phyloP scores from a whole-genome alignment of 2,113 vertebrate species.

The Cyanoliseus patagonus region DNA sequence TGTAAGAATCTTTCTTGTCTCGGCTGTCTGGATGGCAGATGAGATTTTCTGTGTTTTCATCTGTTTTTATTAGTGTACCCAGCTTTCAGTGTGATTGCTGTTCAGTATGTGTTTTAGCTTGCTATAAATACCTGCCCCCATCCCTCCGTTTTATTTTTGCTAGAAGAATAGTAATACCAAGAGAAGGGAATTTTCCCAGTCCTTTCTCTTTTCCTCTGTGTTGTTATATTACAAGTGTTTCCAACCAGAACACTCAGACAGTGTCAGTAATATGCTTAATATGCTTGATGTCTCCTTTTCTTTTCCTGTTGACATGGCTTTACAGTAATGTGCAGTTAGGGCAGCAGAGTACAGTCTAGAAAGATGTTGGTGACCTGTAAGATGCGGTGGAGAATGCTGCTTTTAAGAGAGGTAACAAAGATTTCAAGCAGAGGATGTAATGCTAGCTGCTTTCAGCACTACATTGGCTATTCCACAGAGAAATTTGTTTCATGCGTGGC shows the following conservation, averaged over 20 bases:
- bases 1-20: not conserved
- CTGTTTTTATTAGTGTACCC: not conserved
- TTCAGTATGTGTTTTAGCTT: not conserved
- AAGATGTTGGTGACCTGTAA: not conserved
- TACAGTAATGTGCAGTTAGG: not conserved
- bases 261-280: not conserved
- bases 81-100: not conserved
- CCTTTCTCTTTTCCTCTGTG: not conserved
- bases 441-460: not conserved
- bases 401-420: not conserved
- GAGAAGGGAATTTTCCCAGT: not conserved
- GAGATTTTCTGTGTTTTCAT: not conserved
- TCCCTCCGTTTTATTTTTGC: not conserved
- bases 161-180: not conserved
- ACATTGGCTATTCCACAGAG: not conserved
- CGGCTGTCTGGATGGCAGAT: not conserved
- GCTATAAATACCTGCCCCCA: not conserved
- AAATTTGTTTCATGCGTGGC: not conserved
- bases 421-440: not conserved
- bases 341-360: not conserved
- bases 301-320: not conserved
- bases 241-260: not conserved
- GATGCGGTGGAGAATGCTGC: not conserved
- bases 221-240: not conserved
- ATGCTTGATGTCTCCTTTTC: not conserved